Conservation (phyloP, 1,140 invertebrate genomes). For the Drosophila lowei region DNA sequence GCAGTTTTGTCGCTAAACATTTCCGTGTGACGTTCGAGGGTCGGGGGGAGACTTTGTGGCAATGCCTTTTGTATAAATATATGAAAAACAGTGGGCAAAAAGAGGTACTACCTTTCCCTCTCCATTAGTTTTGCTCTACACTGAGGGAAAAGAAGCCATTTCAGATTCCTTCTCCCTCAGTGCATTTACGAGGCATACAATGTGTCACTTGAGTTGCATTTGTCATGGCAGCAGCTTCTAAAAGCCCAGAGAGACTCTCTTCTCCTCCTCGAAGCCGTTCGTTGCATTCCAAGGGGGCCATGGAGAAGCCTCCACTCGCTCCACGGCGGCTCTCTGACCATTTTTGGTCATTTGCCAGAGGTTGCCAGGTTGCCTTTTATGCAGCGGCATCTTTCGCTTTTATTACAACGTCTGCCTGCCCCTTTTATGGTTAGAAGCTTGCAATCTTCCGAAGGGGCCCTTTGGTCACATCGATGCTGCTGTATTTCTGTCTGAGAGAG, state of each 20-base stretch:
- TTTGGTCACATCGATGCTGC: constrained; percentile 38
- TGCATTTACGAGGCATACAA: constrained; percentile 64
- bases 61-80: constrained; percentile 65
- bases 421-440: constrained; percentile 70
- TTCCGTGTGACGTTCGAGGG: constrained; percentile 32
- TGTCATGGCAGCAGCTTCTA: constrained; percentile 66
- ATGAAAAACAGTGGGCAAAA: constrained; percentile 40
- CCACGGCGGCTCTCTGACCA: constrained; percentile 49
- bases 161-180: constrained; percentile 11
- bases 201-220: constrained; percentile 80
- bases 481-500: constrained; percentile 6
- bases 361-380: constrained; percentile 57
- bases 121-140: constrained; percentile 55
- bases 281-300: not conserved
- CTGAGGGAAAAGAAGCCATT: no score
- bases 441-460: constrained; percentile 35
- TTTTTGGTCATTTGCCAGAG: constrained; percentile 64
- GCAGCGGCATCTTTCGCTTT: constrained; percentile 61
- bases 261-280: no score
- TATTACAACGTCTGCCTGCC: constrained; percentile 38
- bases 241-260: constrained; percentile 34
- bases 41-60: constrained; percentile 33
- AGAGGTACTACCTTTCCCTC: constrained; percentile 15
- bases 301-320: no score
- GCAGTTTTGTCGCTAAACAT: constrained; percentile 60